These are phyloP conservation scores for Drosophila athabasca DNA, from an alignment of 1,140 invertebrate species.

Conservation along the genomic window DNA sequence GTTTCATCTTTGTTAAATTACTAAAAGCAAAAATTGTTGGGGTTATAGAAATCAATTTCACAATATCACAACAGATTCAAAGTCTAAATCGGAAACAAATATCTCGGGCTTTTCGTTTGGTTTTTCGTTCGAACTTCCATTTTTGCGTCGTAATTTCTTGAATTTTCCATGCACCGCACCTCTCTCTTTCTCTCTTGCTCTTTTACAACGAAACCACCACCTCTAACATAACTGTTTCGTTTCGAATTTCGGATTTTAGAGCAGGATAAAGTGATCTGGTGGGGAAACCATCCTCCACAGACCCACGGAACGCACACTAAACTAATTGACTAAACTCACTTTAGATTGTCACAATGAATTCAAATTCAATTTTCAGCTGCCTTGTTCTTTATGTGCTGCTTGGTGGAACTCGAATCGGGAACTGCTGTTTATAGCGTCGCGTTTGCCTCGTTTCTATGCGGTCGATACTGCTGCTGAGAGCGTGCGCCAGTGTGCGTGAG, in stretches of 20 bases:
- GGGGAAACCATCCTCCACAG: background rate
- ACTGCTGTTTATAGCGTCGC: slow-evolving; percentile 82
- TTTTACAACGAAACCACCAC: slow-evolving; percentile 35
- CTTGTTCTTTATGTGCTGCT: slow-evolving; percentile 60
- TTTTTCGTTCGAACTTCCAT: slow-evolving; percentile 9
- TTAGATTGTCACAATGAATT: slow-evolving; percentile 34
- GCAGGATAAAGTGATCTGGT: too few species aligned
- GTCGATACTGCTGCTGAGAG: slow-evolving; percentile 40
- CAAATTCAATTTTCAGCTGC: slow-evolving; percentile 31
- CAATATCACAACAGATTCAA: slow-evolving; percentile 32
- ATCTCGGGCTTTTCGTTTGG: slow-evolving; percentile 3
- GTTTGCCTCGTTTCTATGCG: slow-evolving; percentile 75
- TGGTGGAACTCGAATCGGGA: slow-evolving; percentile 59
- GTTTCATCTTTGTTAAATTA: slow-evolving; percentile 85
- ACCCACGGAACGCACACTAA: slow-evolving; percentile 1
- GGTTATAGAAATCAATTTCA: slow-evolving; percentile 70
- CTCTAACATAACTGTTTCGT: background rate
- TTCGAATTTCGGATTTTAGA: background rate
- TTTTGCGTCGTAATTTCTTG: slow-evolving; percentile 74
- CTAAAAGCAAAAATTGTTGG: slow-evolving; percentile 42
- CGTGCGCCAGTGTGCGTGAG: slow-evolving; percentile 31
- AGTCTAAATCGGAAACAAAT: slow-evolving; percentile 11
- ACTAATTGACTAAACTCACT: slow-evolving; percentile 60
- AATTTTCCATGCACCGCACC: slow-evolving; percentile 45
- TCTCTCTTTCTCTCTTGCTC: slow-evolving; percentile 3